phyloP scores from a whole-genome alignment of 2,113 vertebrate species.

The Syrrhaptes paradoxus region DNA sequence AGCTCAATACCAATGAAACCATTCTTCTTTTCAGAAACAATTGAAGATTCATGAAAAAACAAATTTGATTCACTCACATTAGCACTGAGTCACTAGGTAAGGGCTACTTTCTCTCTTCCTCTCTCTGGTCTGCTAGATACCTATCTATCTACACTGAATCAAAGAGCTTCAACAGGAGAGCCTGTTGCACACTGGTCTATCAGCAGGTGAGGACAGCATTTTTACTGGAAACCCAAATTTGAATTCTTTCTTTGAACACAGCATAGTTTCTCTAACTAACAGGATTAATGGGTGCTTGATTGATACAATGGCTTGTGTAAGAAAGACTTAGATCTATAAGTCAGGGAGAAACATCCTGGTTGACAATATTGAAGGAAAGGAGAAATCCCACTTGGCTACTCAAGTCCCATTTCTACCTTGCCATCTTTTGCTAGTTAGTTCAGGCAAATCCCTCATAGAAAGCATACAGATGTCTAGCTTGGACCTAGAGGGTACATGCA shows the following conservation, averaged over 20 bases:
- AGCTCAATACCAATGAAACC: neutral
- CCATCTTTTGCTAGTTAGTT: neutral
- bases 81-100: neutral
- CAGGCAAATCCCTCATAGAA: neutral
- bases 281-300: neutral
- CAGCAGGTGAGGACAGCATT: neutral
- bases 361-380: neutral
- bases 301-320: neutral
- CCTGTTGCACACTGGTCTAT: accelerated
- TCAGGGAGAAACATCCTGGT: neutral
- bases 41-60: neutral
- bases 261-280: neutral
- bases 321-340: neutral
- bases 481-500: neutral
- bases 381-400: neutral
- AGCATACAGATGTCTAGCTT: accelerated
- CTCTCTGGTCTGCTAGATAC: neutral
- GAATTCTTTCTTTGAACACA: neutral
- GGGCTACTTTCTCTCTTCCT: neutral
- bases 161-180: neutral
- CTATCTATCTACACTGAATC: neutral
- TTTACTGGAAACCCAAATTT: neutral
- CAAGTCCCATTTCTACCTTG: neutral
- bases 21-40: neutral
- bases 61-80: neutral